These are phyloP conservation scores for Penelope pileata DNA, from an alignment of 2,113 vertebrate species.

Conservation along the genomic window DNA sequence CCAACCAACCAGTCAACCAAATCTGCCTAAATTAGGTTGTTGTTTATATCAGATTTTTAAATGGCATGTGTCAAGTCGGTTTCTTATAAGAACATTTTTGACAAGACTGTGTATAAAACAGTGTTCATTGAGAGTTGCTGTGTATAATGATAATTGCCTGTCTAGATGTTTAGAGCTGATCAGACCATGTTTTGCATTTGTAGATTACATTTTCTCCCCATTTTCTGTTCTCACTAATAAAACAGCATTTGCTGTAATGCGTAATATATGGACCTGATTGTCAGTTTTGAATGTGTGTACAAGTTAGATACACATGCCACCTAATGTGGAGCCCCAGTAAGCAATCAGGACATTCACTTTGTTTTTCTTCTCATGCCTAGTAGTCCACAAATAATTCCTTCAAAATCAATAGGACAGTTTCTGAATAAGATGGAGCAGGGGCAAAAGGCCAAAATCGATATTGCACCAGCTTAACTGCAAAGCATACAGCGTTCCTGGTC, in stretches of 20 bases:
- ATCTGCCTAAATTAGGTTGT: neutral
- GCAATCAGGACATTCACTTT: neutral
- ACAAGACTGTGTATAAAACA: neutral
- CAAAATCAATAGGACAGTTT: constrained; percentile 53
- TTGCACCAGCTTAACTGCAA: neutral
- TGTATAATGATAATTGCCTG: fast-evolving
- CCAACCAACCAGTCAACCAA: neutral
- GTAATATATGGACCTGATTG: too few species aligned
- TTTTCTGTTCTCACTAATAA: neutral
- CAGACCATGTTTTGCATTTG: neutral
- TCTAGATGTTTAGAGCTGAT: neutral
- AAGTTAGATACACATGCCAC: neutral
- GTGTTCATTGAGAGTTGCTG: neutral
- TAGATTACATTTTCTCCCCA: neutral
- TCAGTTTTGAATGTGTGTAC: neutral
- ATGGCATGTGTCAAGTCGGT: neutral
- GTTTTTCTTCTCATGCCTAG: constrained; percentile 24
- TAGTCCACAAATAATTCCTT: constrained; percentile 32
- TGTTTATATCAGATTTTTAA: neutral
- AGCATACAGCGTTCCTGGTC: neutral
- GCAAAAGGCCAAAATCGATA: constrained; percentile 30
- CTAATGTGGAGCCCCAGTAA: neutral
- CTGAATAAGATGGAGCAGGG: constrained; percentile 17
- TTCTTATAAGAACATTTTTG: neutral
- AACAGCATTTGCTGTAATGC: neutral